phyloP scores from a whole-genome alignment of 2,113 vertebrate species.

The Scomber japonicus region DNA sequence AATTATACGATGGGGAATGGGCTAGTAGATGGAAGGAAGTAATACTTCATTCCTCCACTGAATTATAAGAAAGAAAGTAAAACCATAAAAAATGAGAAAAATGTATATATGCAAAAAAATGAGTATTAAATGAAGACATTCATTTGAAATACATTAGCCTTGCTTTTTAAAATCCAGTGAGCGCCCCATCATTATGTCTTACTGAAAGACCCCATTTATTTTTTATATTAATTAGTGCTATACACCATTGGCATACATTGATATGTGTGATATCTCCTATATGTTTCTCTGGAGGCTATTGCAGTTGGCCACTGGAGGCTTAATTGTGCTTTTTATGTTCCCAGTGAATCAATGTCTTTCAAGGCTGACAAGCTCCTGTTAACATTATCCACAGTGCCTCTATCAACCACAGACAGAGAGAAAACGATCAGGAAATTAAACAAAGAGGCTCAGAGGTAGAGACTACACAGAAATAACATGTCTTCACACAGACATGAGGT shows the following conservation, averaged over 20 bases:
- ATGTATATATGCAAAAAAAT: not conserved
- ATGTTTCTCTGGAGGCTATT: slow-evolving; percentile 14
- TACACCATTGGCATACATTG: slow-evolving; percentile 2
- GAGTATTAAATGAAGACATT: not conserved
- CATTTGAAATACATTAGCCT: slow-evolving; percentile 10
- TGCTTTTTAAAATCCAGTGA: not conserved
- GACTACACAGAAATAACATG: slow-evolving; percentile 3
- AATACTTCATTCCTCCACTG: slow-evolving; percentile 38
- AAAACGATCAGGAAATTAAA: slow-evolving; percentile 38
- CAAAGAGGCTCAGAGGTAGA: slow-evolving; percentile 13
- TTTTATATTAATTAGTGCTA: slow-evolving; percentile 15
- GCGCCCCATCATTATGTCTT: not conserved
- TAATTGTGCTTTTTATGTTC: slow-evolving; percentile 36
- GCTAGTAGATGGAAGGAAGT: slow-evolving; percentile 40
- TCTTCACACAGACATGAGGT: slow-evolving; percentile 25
- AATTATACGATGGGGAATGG: slow-evolving; percentile 61
- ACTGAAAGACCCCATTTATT: not conserved
- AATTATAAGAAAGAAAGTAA: slow-evolving; percentile 38
- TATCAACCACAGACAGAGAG: slow-evolving; percentile 17
- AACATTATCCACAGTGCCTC: slow-evolving; percentile 41
- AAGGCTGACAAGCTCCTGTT: slow-evolving; percentile 42
- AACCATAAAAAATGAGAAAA: slow-evolving; percentile 31
- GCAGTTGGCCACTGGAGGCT: not conserved
- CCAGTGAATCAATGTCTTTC: slow-evolving; percentile 42
- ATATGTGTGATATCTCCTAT: not conserved